These are phyloP conservation scores for Hyposoter didymator DNA, from an alignment of 2,888 invertebrate species.

Conservation along the genomic window DNA sequence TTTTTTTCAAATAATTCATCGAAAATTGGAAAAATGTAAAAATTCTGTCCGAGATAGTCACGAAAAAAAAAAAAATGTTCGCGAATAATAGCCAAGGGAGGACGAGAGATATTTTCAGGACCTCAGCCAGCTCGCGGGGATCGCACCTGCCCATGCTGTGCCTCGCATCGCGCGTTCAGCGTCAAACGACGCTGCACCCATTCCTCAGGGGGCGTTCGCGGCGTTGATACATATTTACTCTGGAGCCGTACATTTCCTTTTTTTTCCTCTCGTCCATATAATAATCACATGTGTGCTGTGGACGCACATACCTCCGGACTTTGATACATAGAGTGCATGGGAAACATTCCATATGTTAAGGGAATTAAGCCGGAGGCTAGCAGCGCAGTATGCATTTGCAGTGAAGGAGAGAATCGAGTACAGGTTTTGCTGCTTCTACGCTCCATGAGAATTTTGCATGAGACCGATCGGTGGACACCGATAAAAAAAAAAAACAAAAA, in stretches of 20 bases:
- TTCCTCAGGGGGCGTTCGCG: conserved; percentile 68
- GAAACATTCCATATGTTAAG: conserved; percentile 14
- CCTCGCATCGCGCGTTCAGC: conserved; percentile 36
- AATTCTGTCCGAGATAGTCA: not conserved
- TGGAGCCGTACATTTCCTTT: conserved; percentile 26
- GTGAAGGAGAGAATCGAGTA: conserved; percentile 32
- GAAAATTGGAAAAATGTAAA: not conserved
- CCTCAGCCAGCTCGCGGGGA: conserved; percentile 64
- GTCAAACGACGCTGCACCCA: conserved; percentile 58
- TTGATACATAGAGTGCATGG: not conserved
- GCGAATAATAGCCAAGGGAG: not conserved
- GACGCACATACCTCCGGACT: not conserved
- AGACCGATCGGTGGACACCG: not conserved
- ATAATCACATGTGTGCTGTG: not conserved
- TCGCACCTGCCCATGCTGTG: conserved; percentile 56
- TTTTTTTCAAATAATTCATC: too few relatives aligned
- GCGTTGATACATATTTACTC: conserved; percentile 74
- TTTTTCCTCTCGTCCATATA: conserved; percentile 5
- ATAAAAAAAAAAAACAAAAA: not conserved
- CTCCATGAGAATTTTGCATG: conserved; percentile 39
- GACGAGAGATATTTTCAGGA: conserved; percentile 49
- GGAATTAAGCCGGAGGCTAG: conserved; percentile 34
- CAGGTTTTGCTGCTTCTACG: conserved; percentile 28
- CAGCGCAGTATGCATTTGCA: conserved; percentile 40
- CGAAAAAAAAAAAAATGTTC: conserved; percentile 1